phyloP scores from a whole-genome alignment of 1,140 invertebrate genomes.

The Pantala flavescens region DNA sequence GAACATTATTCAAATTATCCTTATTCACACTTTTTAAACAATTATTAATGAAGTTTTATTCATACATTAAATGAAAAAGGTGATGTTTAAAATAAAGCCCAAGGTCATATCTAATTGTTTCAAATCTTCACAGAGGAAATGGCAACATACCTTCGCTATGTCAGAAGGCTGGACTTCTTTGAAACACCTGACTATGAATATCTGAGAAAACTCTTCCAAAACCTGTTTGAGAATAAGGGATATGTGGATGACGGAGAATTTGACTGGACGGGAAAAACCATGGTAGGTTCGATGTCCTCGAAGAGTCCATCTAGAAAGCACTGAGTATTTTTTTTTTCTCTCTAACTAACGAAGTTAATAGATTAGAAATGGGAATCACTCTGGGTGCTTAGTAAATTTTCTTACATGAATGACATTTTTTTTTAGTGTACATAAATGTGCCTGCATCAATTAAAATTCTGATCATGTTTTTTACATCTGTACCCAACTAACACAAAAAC shows the following conservation, averaged over 20 bases:
- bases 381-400: background rate
- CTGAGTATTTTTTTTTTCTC: no score
- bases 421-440: background rate
- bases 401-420: background rate
- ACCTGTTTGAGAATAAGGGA: slow-evolving; percentile 86
- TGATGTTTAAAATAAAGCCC: no score
- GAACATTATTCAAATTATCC: no score
- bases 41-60: no score
- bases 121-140: slow-evolving; percentile 60
- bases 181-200: slow-evolving; percentile 99
- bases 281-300: slow-evolving; percentile 41
- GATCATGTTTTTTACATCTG: background rate
- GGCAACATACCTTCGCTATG: slow-evolving; percentile 95
- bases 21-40: no score
- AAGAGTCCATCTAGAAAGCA: no score
- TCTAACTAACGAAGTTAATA: no score
- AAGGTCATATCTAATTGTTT: slow-evolving; percentile 15
- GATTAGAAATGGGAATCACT: background rate
- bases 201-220: slow-evolving; percentile 87
- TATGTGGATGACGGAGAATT: slow-evolving; percentile 93
- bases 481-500: background rate
- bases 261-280: slow-evolving; percentile 95
- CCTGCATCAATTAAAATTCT: background rate
- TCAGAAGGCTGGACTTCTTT: slow-evolving; percentile 96
- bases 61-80: no score